Conservation (phyloP, 2,888 invertebrate genomes). For the Plebejus argus region DNA sequence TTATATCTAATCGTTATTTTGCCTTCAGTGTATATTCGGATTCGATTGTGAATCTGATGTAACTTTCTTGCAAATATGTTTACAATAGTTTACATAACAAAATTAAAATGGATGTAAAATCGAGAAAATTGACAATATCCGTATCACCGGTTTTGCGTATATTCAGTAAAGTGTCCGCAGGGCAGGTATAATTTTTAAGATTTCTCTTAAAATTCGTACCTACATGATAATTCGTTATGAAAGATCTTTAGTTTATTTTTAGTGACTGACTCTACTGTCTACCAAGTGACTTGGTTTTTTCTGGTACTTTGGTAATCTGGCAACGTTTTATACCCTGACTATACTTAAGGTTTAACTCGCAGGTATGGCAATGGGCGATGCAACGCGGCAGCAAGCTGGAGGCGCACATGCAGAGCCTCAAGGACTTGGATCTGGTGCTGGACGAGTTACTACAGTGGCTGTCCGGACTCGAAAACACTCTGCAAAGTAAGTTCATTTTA, state of each 20-base stretch:
- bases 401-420: constrained; percentile 90
- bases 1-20: background rate
- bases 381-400: constrained; percentile 92
- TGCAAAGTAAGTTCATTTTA: constrained; percentile 79
- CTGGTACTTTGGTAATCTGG: no score
- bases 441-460: constrained; percentile 98
- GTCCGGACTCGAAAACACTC: constrained; percentile 90
- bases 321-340: background rate
- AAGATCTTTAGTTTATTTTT: no score
- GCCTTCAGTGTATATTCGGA: background rate
- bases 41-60: background rate
- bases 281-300: no score
- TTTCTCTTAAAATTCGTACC: background rate
- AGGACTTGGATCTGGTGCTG: constrained; percentile 92
- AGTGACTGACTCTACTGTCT: no score
- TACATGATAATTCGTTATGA: no score
- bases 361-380: constrained; percentile 92
- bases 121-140: constrained; percentile 52
- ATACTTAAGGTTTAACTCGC: background rate
- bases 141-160: constrained; percentile 64
- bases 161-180: constrained; percentile 64
- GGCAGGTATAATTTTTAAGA: constrained; percentile 54
- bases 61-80: background rate
- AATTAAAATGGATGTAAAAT: constrained; percentile 40
- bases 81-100: background rate